Evolutionary conservation across 2,888 invertebrate species (phyloP).

Genomic region (Megaustenia siamemsis): DNA sequence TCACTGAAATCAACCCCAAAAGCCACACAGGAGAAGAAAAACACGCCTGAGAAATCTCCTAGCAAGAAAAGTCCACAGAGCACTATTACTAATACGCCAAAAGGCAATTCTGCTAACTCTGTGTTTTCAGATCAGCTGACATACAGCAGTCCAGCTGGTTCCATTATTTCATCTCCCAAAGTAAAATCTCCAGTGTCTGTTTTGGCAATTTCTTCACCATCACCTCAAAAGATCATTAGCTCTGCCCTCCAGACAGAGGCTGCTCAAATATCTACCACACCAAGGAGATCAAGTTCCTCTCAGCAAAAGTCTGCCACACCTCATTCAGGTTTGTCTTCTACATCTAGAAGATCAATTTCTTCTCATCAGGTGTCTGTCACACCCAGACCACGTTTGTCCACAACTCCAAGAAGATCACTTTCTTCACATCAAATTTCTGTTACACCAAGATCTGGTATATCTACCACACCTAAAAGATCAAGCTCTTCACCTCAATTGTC

Average conservation of each 20-base stretch:
- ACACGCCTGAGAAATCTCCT: background rate
- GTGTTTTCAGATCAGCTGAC: background rate
- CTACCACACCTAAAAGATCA: background rate
- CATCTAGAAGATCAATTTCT: background rate
- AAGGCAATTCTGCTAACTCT: background rate
- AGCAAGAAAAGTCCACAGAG: conserved; percentile 21
- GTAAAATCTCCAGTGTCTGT: background rate
- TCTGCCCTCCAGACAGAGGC: background rate
- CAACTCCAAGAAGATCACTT: background rate
- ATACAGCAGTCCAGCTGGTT: background rate
- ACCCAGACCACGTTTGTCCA: background rate
- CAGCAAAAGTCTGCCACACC: conserved; percentile 3
- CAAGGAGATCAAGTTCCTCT: conserved; percentile 4
- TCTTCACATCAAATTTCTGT: conserved; percentile 26
- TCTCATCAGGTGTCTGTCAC: background rate
- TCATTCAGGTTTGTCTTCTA: background rate
- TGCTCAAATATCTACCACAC: conserved; percentile 31
- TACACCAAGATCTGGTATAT: background rate
- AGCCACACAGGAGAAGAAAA: background rate
- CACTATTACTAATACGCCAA: background rate
- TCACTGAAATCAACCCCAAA: conserved; percentile 5
- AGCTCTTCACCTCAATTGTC: conserved; percentile 31
- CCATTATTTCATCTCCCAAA: background rate
- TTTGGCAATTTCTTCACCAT: background rate
- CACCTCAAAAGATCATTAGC: background rate